Conservation (phyloP, 2,797 vertebrate species). For the Hydrocynus forskahlii region DNA sequence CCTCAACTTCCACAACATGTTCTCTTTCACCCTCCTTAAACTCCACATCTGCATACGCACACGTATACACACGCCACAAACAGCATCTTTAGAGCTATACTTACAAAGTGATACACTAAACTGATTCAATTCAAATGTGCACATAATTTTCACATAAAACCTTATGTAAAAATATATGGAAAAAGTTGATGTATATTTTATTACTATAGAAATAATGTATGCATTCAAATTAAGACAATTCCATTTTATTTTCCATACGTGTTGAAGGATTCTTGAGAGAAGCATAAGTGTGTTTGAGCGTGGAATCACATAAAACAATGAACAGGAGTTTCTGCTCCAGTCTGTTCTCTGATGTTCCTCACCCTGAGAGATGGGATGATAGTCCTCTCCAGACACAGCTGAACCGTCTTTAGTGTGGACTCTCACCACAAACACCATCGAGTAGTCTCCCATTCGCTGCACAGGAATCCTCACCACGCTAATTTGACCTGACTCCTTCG, state of each 20-base stretch:
- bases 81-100: not conserved
- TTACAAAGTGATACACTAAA: not conserved
- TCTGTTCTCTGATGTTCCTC: constrained; percentile 39
- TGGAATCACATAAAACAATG: not conserved
- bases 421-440: constrained; percentile 89
- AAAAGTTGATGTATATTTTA: not conserved
- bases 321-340: not conserved
- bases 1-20: constrained; percentile 88
- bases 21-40: constrained; percentile 89
- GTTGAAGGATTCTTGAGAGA: not conserved
- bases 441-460: constrained; percentile 87
- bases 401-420: constrained; percentile 97
- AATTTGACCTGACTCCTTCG: constrained; percentile 81
- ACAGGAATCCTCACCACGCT: constrained; percentile 85
- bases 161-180: not conserved
- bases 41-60: constrained; percentile 81
- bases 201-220: not conserved
- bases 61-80: constrained; percentile 30
- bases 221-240: not conserved
- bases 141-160: not conserved
- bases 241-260: not conserved
- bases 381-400: constrained; percentile 92
- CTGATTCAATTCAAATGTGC: not conserved
- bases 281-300: no score
- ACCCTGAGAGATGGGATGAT: constrained; percentile 93